Evolutionary conservation across 2,113 vertebrate genomes (phyloP).

Genomic region (Carollia perspicillata): DNA sequence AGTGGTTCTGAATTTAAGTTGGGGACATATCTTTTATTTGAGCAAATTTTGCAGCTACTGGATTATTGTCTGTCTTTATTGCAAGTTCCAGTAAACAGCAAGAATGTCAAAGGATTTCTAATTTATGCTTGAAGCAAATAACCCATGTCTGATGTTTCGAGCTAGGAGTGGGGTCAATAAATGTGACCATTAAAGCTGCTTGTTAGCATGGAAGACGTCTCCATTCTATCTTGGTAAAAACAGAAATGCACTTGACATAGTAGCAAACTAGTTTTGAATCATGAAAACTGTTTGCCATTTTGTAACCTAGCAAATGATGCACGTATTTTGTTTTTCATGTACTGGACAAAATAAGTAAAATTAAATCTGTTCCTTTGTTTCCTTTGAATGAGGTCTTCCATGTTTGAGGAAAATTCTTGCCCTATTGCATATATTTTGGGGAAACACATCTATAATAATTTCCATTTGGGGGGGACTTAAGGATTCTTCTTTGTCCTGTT

Average conservation of each 20-base stretch:
- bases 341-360: slow-evolving; percentile 67
- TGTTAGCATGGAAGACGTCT: slow-evolving; percentile 75
- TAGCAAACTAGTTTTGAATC: slow-evolving; percentile 67
- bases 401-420: slow-evolving; percentile 90
- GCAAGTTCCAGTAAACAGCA: slow-evolving; percentile 31
- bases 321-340: slow-evolving; percentile 60
- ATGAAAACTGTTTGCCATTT: slow-evolving; percentile 45
- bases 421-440: slow-evolving; percentile 87
- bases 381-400: slow-evolving; percentile 86
- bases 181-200: slow-evolving; percentile 77
- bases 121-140: slow-evolving; percentile 13
- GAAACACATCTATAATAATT: slow-evolving; percentile 81
- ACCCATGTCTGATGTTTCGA: slow-evolving; percentile 33
- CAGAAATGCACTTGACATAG: slow-evolving; percentile 66
- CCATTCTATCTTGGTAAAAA: slow-evolving; percentile 52
- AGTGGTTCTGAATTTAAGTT: slow-evolving; percentile 66
- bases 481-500: slow-evolving; percentile 62
- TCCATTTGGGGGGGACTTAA: slow-evolving; percentile 63
- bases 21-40: slow-evolving; percentile 63
- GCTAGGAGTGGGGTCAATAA: slow-evolving; percentile 4
- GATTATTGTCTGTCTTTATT: slow-evolving; percentile 68
- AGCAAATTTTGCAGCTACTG: slow-evolving; percentile 68
- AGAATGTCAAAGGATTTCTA: slow-evolving; percentile 50
- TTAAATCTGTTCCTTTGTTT: slow-evolving; percentile 50
- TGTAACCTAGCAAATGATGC: slow-evolving; percentile 71